Percentiles rank a stretch among this genome's conserved stretches.
These are phyloP conservation scores for Lepilemur septentrionalis DNA, from an alignment of 2,797 vertebrate genomes.

Conservation along the genomic window DNA sequence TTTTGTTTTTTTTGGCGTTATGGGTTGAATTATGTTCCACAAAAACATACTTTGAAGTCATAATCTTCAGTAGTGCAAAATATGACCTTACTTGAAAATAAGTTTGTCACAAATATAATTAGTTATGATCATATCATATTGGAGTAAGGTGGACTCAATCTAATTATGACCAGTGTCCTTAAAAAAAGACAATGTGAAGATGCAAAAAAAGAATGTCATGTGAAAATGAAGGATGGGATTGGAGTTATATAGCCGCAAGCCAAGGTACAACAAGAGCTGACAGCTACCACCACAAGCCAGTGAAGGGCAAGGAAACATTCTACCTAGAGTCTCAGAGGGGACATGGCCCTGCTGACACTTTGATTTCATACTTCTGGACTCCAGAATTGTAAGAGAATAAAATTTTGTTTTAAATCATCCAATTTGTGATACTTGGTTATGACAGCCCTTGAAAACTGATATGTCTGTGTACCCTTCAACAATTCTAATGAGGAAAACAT, in stretches of 20 bases:
- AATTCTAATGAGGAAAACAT: not conserved
- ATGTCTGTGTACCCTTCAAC: not conserved
- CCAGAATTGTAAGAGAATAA: not conserved
- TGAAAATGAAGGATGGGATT: not conserved
- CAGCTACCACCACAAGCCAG: not conserved
- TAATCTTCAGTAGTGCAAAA: not conserved
- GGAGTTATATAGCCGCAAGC: not conserved
- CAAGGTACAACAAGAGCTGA: not conserved
- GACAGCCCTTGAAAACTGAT: not conserved
- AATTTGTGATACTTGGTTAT: not conserved
- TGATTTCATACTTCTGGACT: not conserved
- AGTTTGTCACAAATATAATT: not conserved
- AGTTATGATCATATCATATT: not conserved
- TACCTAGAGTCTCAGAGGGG: not conserved
- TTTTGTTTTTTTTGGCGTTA: not conserved
- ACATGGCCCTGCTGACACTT: accelerated
- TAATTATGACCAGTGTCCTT: not conserved
- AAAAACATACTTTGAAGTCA: not conserved
- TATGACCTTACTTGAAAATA: not conserved
- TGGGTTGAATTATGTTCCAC: not conserved
- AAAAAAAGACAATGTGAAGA: not conserved
- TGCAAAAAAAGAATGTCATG: not conserved
- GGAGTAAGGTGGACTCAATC: not conserved
- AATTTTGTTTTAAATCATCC: not conserved
- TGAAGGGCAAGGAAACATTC: too few species aligned